Base-by-base conservation (phyloP, 2,113 vertebrate genomes). In the Aptenodytes forsteri region DNA sequence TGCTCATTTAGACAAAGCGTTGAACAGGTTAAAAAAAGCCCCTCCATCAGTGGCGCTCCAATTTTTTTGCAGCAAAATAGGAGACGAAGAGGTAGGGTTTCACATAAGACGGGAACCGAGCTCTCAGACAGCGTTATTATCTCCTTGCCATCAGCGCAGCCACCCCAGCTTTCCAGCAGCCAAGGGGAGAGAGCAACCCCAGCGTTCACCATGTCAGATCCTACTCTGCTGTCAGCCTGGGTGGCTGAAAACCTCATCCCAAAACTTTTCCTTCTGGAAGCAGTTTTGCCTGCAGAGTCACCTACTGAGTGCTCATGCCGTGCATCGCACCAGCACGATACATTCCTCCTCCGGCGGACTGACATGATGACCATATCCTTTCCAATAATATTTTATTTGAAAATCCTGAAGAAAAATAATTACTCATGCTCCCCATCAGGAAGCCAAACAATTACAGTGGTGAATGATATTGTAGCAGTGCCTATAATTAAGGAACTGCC, bases 401-500 rank as follows among this genome's bases (percentile, higher is more conserved):
- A 96, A 75, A 90, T 83, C 87, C 76, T 59, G 82, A 95, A 71
- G 72, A 59, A 94, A 92, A 97, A 94, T 91, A 96, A 92, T 98
- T 96, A 94, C 44, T 93, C 49, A 64, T 89, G 70, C 38, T 96
- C 58, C 62, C 65, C 58, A 67, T 86, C 89, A 96, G 95, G 97
- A 97, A 97, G 67, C 52, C 92, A 94, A 97, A 95, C 95, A 96
- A 87, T 96, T 93, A 87, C 71, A 83, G 66, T 44, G 83, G 72
- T 83, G 66, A 97, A 81, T 64, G 56, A 90, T 79, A 76, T 8
- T 89, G 73, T 56, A 80, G 47, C 56, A 66, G 26, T 87, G 82
- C 71, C 94, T 89, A 96, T 97, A 98, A 98, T 98, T 98, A 98
- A 94, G 67, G 75, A 93, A 66, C 66, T 93, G 84, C 22, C n/a